phyloP scores from a whole-genome alignment of 2,888 invertebrate species.

The Andrena minutula region DNA sequence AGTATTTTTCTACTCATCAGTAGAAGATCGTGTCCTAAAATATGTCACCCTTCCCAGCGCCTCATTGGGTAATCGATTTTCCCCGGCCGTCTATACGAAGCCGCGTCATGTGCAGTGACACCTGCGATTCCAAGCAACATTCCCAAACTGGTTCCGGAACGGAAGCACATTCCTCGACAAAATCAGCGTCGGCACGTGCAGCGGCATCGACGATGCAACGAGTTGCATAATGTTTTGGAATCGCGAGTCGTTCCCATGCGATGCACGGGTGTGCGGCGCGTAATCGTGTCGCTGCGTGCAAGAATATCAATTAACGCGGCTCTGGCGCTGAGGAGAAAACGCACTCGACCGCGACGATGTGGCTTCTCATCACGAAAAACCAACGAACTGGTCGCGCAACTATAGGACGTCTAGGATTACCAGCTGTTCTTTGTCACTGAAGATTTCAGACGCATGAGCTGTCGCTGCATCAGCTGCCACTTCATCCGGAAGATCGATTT shows the following conservation, averaged over 20 bases:
- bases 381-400: constrained; percentile 8
- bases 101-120: background rate
- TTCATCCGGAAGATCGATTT: background rate
- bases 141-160: constrained; percentile 7
- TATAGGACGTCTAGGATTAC: background rate
- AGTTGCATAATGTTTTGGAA: constrained; percentile 29
- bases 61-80: background rate
- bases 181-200: constrained; percentile 22
- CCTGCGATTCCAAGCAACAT: constrained; percentile 4
- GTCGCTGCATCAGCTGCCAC: background rate
- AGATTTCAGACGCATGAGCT: background rate
- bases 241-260: constrained; percentile 16
- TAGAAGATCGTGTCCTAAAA: background rate
- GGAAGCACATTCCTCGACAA: constrained; percentile 12
- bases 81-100: background rate
- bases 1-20: background rate
- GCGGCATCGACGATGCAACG: constrained; percentile 19
- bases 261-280: background rate
- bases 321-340: constrained; percentile 24
- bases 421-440: background rate
- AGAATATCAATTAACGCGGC: constrained; percentile 48
- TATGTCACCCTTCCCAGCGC: background rate
- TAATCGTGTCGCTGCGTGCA: constrained; percentile 12
- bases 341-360: constrained; percentile 5
- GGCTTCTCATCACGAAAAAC: constrained; percentile 20